Base-by-base conservation (phyloP, 2,888 invertebrate species). In the Cantharis flavilabris region DNA sequence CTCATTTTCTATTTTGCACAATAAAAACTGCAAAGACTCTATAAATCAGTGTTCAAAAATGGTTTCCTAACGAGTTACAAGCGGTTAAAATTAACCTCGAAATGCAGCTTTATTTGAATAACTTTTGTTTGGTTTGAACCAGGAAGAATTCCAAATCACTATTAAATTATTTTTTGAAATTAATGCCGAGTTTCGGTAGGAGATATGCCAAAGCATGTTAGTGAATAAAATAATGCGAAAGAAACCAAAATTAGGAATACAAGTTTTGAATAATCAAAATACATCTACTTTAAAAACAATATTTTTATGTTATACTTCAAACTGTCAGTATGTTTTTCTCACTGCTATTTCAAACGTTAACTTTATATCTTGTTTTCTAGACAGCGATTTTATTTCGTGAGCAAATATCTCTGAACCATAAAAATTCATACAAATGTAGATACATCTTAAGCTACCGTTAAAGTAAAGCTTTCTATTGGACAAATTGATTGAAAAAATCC, bases 401-500 rank as follows among this genome's bases (percentile, higher is more conserved):
- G 20, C 72, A 72, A 72, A 72, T 72, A 23, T 69, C 30, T 49
- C 14, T 49, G 62, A 72, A 65, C 33, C 49, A 73, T 71, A 73
- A 73, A 76, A 74, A 77, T 74, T 71, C 64, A 74, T 71, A 49
- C 67, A 65, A 73, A 69, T 74, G 71, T 73, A 71, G 70, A 74
- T 71, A 71, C 73, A 71, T 75, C 71, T 76, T 70, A 65, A 76
- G 71, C 69, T 71, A 71, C 78, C 71, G 72, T 75, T 75, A 76
- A 76, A 78, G 64, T 33, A 67, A 75, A 76, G 69, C 76, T 70
- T 76, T 72, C 71, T 71, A 70, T 72, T 72, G 72, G 76, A 76
- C 73, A 78, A 78, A 78, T 78, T 78, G 78, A 78, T 76, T 78
- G 78, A 78, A 78, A 74, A 76, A 78, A 78, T 76, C 78, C 76